phyloP scores from a whole-genome alignment of 2,113 vertebrate genomes.

The Burhinus oedicnemus region DNA sequence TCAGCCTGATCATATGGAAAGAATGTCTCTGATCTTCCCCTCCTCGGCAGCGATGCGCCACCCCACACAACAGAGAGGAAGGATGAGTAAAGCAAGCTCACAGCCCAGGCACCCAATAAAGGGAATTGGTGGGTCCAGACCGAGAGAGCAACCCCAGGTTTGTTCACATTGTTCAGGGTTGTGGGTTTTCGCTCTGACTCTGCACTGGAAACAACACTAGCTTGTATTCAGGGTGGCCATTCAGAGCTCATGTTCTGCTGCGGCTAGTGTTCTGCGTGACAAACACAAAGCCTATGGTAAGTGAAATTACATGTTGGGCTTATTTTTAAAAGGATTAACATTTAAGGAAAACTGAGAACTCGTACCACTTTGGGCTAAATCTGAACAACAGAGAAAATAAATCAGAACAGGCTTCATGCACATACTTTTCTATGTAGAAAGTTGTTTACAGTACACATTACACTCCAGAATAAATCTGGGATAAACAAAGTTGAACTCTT shows the following conservation, averaged over 20 bases:
- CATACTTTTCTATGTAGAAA: background rate
- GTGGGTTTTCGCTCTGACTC: background rate
- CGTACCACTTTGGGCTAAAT: background rate
- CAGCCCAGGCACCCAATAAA: background rate
- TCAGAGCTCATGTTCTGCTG: background rate
- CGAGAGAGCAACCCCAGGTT: background rate
- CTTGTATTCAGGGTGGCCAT: background rate
- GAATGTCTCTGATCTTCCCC: background rate
- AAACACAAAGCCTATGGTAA: background rate
- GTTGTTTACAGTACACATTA: background rate
- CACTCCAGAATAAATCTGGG: background rate
- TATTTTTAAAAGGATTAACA: background rate
- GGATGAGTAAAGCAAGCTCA: background rate
- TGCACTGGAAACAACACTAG: background rate
- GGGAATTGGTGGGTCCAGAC: background rate
- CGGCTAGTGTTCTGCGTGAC: background rate
- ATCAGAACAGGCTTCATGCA: background rate
- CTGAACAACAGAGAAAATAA: background rate
- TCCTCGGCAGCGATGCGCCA: background rate
- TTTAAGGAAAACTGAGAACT: background rate
- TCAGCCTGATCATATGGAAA: background rate
- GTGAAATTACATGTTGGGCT: background rate
- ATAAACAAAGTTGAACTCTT: constrained; percentile 15
- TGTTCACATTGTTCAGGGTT: background rate
- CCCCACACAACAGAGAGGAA: background rate